A percentile compares a stretch with the other conserved stretches of the same genome.
phyloP scores from a whole-genome alignment of 2,113 vertebrate genomes.

The Pachyramphus minor region DNA sequence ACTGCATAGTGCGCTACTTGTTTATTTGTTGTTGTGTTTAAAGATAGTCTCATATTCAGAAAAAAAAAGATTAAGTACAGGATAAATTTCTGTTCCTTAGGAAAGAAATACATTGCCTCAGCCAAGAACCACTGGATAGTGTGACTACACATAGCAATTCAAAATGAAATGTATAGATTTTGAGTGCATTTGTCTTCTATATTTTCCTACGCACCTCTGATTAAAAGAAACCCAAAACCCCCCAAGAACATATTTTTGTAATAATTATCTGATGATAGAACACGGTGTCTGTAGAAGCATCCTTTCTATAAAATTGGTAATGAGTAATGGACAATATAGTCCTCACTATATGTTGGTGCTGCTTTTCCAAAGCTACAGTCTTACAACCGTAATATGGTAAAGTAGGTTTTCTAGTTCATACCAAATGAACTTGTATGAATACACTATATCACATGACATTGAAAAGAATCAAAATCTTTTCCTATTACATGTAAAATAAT shows the following conservation, averaged over 20 bases:
- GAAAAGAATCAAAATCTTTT: too few relatives aligned
- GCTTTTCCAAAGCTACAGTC: neutral
- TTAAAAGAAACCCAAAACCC: accelerated
- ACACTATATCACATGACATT: too few relatives aligned
- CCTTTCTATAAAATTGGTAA: neutral
- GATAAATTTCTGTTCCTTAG: neutral
- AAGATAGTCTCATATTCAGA: neutral
- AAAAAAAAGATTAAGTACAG: neutral
- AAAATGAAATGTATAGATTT: neutral
- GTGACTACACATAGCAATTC: neutral
- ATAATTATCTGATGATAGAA: neutral
- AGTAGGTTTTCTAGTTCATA: neutral
- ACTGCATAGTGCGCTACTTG: neutral
- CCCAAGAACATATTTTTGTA: accelerated
- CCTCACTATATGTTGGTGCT: neutral
- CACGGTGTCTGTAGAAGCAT: neutral
- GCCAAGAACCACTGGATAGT: neutral
- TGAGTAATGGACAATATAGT: neutral
- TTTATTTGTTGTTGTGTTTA: neutral
- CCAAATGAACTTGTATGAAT: neutral
- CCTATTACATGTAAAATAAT: too few relatives aligned
- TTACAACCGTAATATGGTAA: neutral
- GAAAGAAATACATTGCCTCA: neutral
- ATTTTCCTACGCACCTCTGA: neutral
- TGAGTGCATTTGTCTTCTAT: neutral